Conservation (phyloP, 2,888 invertebrate species). For the Baronia brevicornis region DNA sequence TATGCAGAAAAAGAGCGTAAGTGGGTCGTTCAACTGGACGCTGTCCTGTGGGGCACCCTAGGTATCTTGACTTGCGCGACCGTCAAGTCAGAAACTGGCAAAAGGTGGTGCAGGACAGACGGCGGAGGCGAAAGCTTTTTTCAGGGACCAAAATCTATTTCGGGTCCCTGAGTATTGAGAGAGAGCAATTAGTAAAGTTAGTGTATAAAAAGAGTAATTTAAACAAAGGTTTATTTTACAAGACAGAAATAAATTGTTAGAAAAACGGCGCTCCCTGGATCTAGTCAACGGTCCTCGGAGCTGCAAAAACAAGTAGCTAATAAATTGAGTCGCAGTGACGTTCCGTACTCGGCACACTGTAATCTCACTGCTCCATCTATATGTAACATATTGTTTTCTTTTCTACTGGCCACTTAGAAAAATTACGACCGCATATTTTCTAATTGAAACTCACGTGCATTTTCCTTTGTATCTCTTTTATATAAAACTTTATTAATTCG, state of each 20-base stretch:
- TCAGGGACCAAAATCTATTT: too few relatives aligned
- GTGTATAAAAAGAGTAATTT: too few relatives aligned
- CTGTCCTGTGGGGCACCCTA: too few relatives aligned
- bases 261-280: slow-evolving; percentile 13
- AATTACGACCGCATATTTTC: slow-evolving; percentile 7
- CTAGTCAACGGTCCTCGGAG: slow-evolving; percentile 11
- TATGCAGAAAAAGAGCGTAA: too few relatives aligned
- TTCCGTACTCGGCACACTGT: slow-evolving; percentile 9
- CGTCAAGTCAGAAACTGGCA: too few relatives aligned
- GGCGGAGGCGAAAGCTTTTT: too few relatives aligned
- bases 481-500: too few relatives aligned
- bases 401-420: slow-evolving; percentile 15
- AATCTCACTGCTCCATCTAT: slow-evolving; percentile 15
- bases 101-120: too few relatives aligned
- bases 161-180: too few relatives aligned
- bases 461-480: neutral
- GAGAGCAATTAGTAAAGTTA: too few relatives aligned
- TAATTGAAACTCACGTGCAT: neutral
- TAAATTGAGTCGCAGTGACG: slow-evolving; percentile 16
- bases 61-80: too few relatives aligned
- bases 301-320: slow-evolving; percentile 16
- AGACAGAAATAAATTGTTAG: slow-evolving; percentile 14
- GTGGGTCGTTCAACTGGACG: too few relatives aligned
- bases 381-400: slow-evolving; percentile 15
- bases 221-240: slow-evolving; percentile 12